Evolutionary conservation across 2,888 invertebrate genomes (phyloP).

Genomic region (Agonopterix subpropinquella): DNA sequence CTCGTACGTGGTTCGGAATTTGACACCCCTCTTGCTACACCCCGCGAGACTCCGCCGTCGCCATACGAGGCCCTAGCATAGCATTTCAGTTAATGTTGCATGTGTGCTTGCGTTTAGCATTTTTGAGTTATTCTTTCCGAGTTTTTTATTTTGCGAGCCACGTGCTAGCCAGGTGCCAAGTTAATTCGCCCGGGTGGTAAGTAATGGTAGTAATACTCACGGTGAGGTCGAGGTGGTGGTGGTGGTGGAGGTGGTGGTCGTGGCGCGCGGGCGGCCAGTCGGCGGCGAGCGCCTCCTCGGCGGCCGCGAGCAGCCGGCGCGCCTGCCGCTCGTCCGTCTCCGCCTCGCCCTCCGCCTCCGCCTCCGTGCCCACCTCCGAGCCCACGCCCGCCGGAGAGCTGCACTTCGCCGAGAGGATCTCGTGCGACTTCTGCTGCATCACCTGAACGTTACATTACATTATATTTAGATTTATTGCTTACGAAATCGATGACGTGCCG

Average conservation of each 20-base stretch:
- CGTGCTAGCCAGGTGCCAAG: too few relatives aligned
- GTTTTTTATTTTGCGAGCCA: too few relatives aligned
- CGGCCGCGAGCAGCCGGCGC: constrained; percentile 57
- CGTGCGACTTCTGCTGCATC: constrained; percentile 72
- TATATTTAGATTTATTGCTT: too few relatives aligned
- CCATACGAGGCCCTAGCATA: too few relatives aligned
- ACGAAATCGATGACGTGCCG: not conserved
- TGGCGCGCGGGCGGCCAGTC: constrained; percentile 50
- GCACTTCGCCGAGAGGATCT: constrained; percentile 61
- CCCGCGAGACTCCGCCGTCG: too few relatives aligned
- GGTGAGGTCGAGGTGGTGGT: not conserved
- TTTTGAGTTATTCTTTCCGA: too few relatives aligned
- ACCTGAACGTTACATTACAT: constrained; percentile 40
- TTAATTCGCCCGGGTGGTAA: too few relatives aligned
- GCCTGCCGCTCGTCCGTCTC: constrained; percentile 50
- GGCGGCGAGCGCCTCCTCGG: constrained; percentile 57
- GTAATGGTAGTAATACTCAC: too few relatives aligned
- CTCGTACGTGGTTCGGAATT: too few relatives aligned
- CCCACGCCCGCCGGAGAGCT: constrained; percentile 22
- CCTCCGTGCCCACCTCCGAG: constrained; percentile 19
- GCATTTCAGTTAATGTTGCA: too few relatives aligned
- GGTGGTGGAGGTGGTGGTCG: constrained; percentile 3
- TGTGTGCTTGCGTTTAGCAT: too few relatives aligned
- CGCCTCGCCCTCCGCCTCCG: constrained; percentile 17
- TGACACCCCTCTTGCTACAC: too few relatives aligned